A percentile compares a stretch with the other conserved stretches of the same genome.
phyloP scores from a whole-genome alignment of 2,113 vertebrate genomes.

The Poeciliopsis prolifica region DNA sequence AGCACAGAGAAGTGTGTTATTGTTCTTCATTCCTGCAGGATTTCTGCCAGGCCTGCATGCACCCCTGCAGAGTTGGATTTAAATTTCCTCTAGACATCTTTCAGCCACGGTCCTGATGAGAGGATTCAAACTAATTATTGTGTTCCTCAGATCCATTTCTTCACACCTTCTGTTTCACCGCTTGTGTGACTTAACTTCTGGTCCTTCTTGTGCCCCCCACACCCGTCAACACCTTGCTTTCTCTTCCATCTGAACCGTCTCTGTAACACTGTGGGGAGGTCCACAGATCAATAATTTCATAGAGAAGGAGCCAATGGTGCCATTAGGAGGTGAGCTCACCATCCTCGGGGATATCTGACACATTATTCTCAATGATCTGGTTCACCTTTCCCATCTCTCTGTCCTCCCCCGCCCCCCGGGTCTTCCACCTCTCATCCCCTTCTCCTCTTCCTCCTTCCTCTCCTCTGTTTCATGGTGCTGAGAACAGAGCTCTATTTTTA shows the following conservation, averaged over 20 bases:
- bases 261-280: slow-evolving; percentile 54
- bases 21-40: slow-evolving; percentile 30
- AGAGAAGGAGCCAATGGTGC: slow-evolving; percentile 76
- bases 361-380: slow-evolving; percentile 72
- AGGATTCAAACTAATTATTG: slow-evolving; percentile 12
- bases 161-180: slow-evolving; percentile 2
- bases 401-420: slow-evolving; percentile 23
- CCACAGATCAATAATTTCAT: slow-evolving; percentile 81
- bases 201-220: slow-evolving; percentile 8
- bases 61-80: slow-evolving; percentile 14
- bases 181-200: slow-evolving; percentile 27
- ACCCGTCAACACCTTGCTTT: neutral
- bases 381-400: slow-evolving; percentile 47
- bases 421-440: slow-evolving; percentile 39
- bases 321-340: slow-evolving; percentile 82
- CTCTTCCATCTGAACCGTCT: slow-evolving; percentile 51
- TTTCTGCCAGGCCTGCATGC: neutral
- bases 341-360: slow-evolving; percentile 64
- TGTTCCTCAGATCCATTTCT: neutral
- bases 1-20: slow-evolving; percentile 15
- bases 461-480: slow-evolving; percentile 72
- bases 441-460: slow-evolving; percentile 38
- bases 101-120: neutral
- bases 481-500: slow-evolving; percentile 84
- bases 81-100: neutral